Conservation (phyloP, 92 coral and sea anemone genomes). For the Porites rus region DNA sequence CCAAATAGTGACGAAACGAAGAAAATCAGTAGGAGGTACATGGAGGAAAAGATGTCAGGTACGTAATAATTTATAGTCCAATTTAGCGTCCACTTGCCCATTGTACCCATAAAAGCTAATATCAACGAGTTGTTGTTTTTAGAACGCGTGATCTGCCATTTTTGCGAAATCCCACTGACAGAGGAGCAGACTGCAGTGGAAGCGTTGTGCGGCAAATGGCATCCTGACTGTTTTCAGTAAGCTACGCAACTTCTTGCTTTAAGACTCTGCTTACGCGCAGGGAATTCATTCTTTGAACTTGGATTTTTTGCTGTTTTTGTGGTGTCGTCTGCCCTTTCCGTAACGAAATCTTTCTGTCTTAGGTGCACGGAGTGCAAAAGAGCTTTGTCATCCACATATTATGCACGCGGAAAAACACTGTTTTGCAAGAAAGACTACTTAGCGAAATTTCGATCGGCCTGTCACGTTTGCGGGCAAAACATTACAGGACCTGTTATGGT, state of each 20-base stretch:
- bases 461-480: conserved; percentile 84
- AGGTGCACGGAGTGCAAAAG: conserved; percentile 89
- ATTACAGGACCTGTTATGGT: conserved; percentile 97
- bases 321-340: neutral
- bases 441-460: conserved; percentile 65
- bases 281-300: neutral
- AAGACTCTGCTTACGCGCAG: neutral
- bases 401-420: conserved; percentile 78
- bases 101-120: neutral
- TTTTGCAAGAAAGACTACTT: conserved; percentile 90
- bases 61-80: neutral
- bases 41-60: conserved; percentile 18
- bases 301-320: neutral
- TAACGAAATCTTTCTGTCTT: conserved; percentile 4
- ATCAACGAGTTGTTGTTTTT: neutral
- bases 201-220: conserved; percentile 76
- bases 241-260: neutral
- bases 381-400: conserved; percentile 64
- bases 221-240: conserved; percentile 69
- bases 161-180: conserved; percentile 14
- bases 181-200: neutral
- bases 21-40: neutral
- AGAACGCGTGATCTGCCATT: conserved; percentile 15
- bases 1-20: neutral
- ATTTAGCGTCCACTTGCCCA: neutral